These are phyloP conservation scores for Strongylocentrotus purpuratus DNA, from an alignment of 35 echinoderm and acorn worm genomes.

Conservation along the genomic window DNA sequence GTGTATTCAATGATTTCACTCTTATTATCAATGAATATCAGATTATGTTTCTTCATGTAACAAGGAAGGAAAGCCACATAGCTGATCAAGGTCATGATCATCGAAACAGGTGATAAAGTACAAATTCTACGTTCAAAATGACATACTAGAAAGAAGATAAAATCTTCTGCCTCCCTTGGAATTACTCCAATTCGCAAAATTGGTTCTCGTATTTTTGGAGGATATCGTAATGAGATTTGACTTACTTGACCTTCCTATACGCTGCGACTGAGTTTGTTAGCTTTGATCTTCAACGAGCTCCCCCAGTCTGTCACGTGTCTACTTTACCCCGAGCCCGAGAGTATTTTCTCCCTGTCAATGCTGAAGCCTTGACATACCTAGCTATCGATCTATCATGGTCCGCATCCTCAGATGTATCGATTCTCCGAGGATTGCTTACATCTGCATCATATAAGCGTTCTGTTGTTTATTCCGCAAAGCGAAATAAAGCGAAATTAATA, in stretches of 20 bases:
- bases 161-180: neutral
- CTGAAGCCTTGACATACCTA: neutral
- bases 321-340: neutral
- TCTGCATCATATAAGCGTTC: neutral
- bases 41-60: neutral
- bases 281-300: neutral
- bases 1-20: neutral
- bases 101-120: neutral
- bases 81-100: neutral
- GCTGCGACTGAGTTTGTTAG: neutral
- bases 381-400: neutral
- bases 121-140: neutral
- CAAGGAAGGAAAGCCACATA: neutral
- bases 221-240: conserved; percentile 12
- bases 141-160: neutral
- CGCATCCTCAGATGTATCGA: neutral
- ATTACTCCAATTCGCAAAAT: neutral
- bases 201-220: neutral
- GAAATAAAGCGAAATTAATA: neutral
- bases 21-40: neutral
- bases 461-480: neutral
- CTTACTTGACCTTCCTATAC: neutral
- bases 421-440: neutral
- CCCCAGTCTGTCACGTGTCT: neutral
- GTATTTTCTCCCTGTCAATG: neutral